Conservation (phyloP, 2,797 vertebrate genomes). For the Cyclura pinguis region DNA sequence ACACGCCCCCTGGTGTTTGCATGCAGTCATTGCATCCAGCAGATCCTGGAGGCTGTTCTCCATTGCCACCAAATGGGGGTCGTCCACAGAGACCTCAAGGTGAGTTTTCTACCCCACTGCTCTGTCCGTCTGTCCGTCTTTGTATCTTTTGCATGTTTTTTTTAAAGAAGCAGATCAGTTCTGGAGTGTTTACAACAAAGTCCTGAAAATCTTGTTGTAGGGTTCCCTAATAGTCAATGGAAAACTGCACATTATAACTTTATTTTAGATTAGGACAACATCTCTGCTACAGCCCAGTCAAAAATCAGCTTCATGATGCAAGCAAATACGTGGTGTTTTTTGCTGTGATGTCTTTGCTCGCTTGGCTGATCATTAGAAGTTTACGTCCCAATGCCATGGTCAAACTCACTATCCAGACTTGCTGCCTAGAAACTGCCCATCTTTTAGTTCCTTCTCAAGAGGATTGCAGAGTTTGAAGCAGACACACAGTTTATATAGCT, state of each 20-base stretch:
- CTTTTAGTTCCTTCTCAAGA: background rate
- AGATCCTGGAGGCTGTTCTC: constrained; percentile 97
- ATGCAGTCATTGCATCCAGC: constrained; percentile 97
- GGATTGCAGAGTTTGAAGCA: background rate
- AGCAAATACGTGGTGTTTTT: background rate
- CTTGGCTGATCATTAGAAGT: background rate
- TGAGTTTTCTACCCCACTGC: constrained; percentile 68
- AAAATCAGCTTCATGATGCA: constrained; percentile 31
- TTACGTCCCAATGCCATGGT: background rate
- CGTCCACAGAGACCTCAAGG: constrained; percentile 92
- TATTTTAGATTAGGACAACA: background rate
- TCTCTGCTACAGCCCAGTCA: constrained; percentile 9
- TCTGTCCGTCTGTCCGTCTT: constrained; percentile 29
- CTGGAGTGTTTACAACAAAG: background rate
- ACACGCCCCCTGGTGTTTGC: constrained; percentile 80
- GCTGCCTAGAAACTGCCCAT: background rate
- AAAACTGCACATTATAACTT: background rate
- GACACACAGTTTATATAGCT: background rate
- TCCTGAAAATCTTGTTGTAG: background rate
- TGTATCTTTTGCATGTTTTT: constrained; percentile 49
- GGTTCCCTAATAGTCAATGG: background rate
- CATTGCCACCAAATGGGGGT: constrained; percentile 98
- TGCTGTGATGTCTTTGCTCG: background rate
- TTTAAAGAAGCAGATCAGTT: background rate
- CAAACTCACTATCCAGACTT: background rate